phyloP scores from a whole-genome alignment of 2,888 invertebrate genomes.

The Cephonodes hylas region DNA sequence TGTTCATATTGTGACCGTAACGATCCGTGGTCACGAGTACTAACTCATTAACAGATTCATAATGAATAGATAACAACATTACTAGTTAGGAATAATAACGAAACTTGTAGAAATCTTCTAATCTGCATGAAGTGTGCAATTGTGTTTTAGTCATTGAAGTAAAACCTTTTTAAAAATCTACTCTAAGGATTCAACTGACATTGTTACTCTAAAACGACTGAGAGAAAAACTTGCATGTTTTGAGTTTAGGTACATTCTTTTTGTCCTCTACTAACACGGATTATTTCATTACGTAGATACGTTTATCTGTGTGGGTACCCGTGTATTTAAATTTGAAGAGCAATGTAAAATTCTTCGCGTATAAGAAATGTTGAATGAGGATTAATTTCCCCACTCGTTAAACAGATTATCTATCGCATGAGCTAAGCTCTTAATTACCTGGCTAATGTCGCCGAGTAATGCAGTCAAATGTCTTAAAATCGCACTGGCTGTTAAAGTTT shows the following conservation, averaged over 20 bases:
- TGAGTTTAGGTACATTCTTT: no score
- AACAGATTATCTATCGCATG: conserved; percentile 52
- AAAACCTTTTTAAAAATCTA: neutral
- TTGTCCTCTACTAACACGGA: no score
- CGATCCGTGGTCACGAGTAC: conserved; percentile 39
- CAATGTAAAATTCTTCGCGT: conserved; percentile 13
- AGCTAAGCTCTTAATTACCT: conserved; percentile 57
- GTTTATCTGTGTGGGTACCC: neutral
- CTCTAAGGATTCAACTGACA: neutral
- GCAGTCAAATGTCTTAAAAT: conserved; percentile 10
- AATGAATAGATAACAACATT: conserved; percentile 19
- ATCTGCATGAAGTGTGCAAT: neutral
- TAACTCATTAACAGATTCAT: conserved; percentile 37
- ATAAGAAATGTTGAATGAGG: conserved; percentile 42
- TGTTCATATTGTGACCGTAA: conserved; percentile 25
- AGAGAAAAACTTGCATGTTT: no score
- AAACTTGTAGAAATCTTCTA: neutral
- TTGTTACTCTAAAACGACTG: no score
- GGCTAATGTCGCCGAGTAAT: conserved; percentile 32
- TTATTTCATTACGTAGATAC: neutral
- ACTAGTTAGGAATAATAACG: neutral
- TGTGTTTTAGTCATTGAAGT: neutral
- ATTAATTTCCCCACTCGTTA: conserved; percentile 50
- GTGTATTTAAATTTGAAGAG: conserved; percentile 4
- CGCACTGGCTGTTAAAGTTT: neutral